These are phyloP conservation scores for Gerris buenoi DNA, from an alignment of 1,140 invertebrate genomes.

Conservation along the genomic window DNA sequence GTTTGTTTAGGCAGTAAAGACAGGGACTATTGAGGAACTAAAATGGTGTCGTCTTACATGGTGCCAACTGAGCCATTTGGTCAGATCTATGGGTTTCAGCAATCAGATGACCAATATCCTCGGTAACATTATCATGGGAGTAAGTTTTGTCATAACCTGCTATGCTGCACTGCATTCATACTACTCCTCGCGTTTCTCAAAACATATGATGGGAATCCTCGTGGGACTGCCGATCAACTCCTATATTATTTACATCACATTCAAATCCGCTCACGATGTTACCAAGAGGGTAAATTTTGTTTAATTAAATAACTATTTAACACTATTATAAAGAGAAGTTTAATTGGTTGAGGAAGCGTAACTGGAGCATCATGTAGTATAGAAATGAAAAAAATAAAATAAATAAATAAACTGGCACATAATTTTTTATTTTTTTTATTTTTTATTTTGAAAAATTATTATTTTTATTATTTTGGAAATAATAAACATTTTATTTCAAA, in stretches of 20 bases:
- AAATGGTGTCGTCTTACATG: not conserved
- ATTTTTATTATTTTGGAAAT: too few relatives aligned
- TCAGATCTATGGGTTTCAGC: not conserved
- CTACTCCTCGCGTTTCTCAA: not conserved
- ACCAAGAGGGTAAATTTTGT: not conserved
- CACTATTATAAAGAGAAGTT: too few relatives aligned
- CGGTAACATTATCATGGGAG: not conserved
- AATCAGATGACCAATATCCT: not conserved
- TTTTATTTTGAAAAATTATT: too few relatives aligned
- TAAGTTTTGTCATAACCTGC: not conserved
- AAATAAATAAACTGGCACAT: too few relatives aligned
- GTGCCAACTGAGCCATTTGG: not conserved
- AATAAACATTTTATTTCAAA: too few relatives aligned
- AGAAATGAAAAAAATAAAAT: too few relatives aligned
- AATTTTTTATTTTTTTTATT: too few relatives aligned
- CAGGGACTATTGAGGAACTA: not conserved
- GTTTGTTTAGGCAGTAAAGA: too few relatives aligned
- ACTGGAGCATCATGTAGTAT: too few relatives aligned
- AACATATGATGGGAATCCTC: not conserved
- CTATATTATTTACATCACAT: not conserved
- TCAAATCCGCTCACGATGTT: not conserved
- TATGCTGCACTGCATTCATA: not conserved
- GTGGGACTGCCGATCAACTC: not conserved
- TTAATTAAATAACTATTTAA: too few relatives aligned
- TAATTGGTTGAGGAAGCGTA: too few relatives aligned